Evolutionary conservation across 2,888 invertebrate species (phyloP).

Genomic region (Lordiphosa fenestrarum): DNA sequence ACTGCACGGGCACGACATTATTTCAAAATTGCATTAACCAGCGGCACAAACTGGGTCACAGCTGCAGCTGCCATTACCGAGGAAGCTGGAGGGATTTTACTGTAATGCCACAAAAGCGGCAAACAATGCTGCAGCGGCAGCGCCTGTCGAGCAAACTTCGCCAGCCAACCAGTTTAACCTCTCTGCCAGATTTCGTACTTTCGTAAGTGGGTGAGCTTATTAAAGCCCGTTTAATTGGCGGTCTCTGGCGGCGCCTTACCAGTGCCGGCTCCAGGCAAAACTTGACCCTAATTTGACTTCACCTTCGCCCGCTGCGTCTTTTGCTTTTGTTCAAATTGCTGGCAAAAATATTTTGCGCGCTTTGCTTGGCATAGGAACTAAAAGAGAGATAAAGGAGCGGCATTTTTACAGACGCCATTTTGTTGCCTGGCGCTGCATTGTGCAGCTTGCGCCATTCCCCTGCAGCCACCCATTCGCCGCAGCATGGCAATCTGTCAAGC

Average conservation of each 20-base stretch:
- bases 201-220: slow-evolving; percentile 66
- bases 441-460: slow-evolving; percentile 10
- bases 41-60: slow-evolving; percentile 59
- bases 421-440: slow-evolving; percentile 37
- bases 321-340: slow-evolving; percentile 16
- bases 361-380: slow-evolving; percentile 14
- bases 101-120: slow-evolving; percentile 17
- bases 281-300: slow-evolving; percentile 64
- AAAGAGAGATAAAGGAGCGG: slow-evolving; percentile 22
- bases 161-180: slow-evolving; percentile 48
- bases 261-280: slow-evolving; percentile 33
- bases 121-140: slow-evolving; percentile 12
- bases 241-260: slow-evolving; percentile 35
- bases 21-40: slow-evolving; percentile 9
- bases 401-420: slow-evolving; percentile 47
- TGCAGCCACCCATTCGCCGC: slow-evolving; percentile 31
- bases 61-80: slow-evolving; percentile 27
- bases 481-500: slow-evolving; percentile 77
- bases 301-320: neutral
- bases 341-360: slow-evolving; percentile 53
- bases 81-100: neutral
- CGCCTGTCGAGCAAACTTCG: slow-evolving; percentile 22
- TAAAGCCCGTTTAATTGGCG: slow-evolving; percentile 65
- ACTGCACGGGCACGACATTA: slow-evolving; percentile 20
- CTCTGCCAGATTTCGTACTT: slow-evolving; percentile 67